These are phyloP conservation scores for Helicoverpa assulta DNA, from an alignment of 2,888 invertebrate species.

Conservation along the genomic window DNA sequence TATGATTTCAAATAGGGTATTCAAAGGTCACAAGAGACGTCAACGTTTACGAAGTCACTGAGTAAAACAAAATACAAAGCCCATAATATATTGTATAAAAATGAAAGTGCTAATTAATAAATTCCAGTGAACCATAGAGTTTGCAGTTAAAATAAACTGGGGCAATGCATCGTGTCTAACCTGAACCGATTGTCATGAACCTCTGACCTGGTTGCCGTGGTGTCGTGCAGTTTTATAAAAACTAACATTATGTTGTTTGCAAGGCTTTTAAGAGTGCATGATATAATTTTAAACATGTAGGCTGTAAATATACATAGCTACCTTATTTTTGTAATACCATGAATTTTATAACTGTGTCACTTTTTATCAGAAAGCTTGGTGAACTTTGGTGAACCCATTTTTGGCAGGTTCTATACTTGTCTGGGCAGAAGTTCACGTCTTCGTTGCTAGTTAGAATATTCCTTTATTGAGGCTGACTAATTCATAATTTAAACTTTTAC, in stretches of 20 bases:
- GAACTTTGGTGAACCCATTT: too few relatives aligned
- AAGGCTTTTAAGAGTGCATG: background rate
- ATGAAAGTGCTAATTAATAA: conserved; percentile 6
- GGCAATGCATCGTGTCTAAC: conserved; percentile 38
- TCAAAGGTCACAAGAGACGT: background rate
- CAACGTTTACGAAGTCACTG: too few relatives aligned
- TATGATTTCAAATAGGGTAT: background rate
- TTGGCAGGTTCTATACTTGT: background rate
- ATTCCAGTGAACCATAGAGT: conserved; percentile 23
- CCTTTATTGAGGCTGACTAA: background rate
- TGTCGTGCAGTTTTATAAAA: conserved; percentile 16
- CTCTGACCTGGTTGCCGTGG: conserved; percentile 34
- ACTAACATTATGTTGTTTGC: conserved; percentile 9
- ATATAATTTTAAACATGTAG: conserved; percentile 7
- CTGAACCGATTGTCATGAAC: conserved; percentile 16
- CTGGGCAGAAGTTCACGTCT: too few relatives aligned
- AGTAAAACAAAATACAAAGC: too few relatives aligned
- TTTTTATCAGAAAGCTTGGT: too few relatives aligned
- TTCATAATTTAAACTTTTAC: background rate
- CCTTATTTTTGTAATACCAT: too few relatives aligned
- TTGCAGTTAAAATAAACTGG: conserved; percentile 34
- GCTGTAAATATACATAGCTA: background rate
- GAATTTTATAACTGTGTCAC: too few relatives aligned
- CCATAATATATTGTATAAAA: background rate
- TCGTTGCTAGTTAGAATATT: too few relatives aligned